phyloP scores from a whole-genome alignment of 1,140 invertebrate species.

The Zaprionus kolodkinae region DNA sequence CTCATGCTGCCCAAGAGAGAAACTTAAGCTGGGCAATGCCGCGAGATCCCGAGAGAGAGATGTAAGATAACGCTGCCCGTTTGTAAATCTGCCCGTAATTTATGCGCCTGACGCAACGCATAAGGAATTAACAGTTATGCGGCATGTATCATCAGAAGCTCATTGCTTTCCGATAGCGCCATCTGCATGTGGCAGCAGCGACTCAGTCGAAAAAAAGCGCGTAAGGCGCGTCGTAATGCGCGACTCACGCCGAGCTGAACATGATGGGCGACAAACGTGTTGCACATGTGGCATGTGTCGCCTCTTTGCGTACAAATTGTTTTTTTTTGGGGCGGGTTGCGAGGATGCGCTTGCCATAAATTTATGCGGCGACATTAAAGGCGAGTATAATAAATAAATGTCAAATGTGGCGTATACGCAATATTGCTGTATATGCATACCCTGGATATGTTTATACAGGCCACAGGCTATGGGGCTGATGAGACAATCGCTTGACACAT shows the following conservation, averaged over 20 bases:
- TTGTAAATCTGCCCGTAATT: conserved; percentile 65
- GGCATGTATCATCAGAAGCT: conserved; percentile 1
- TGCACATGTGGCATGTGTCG: conserved; percentile 49
- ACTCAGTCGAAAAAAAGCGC: neutral
- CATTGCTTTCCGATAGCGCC: conserved; percentile 9
- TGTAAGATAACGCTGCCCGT: conserved; percentile 8
- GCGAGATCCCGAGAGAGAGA: conserved; percentile 4
- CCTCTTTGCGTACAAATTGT: conserved; percentile 53
- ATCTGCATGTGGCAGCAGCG: conserved; percentile 9
- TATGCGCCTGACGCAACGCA: conserved; percentile 50
- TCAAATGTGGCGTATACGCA: conserved; percentile 66
- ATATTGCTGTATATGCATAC: conserved; percentile 53
- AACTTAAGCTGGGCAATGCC: neutral
- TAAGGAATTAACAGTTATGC: conserved; percentile 47
- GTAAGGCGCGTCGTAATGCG: conserved; percentile 40
- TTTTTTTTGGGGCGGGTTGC: conserved; percentile 50
- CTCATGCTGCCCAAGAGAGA: neutral
- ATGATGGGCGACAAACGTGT: conserved; percentile 65
- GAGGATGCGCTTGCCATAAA: conserved; percentile 57
- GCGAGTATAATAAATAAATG: conserved; percentile 64
- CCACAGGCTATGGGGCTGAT: conserved; percentile 25
- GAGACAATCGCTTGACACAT: conserved; percentile 69
- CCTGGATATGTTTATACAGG: neutral
- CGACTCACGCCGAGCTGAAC: conserved; percentile 40
- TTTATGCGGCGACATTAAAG: conserved; percentile 64